Base-by-base conservation (phyloP, 2,113 vertebrate species). In the Podiceps cristatus region DNA sequence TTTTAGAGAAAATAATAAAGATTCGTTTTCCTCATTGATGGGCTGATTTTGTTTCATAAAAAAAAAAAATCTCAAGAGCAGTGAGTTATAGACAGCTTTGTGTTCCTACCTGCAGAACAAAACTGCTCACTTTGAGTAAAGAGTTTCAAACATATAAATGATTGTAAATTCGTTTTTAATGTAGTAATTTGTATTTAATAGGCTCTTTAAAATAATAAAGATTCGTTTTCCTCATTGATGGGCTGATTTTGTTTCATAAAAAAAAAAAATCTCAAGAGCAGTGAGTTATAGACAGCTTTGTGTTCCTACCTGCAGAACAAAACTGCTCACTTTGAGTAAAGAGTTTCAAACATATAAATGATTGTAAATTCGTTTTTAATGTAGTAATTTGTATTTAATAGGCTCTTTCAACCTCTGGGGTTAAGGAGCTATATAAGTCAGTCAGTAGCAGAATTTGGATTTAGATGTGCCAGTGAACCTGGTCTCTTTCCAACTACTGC, bases 1-100 rank as follows among this genome's bases (percentile, higher is more conserved):
- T 95, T 88, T 91, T 89, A 97, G 95, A 96, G 68, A 90, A 96
- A 92, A 67, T 75, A 95, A 91, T 92, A 93, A 98, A 97, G 91
- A 78, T 60, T 88, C 9, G 2, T 96, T 97, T 98, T 97, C 91
- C 76, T 95, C 71, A 42, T 13, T 55, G 63, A 92, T 63, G 85
- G 77, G 73, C 94, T 96, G 89, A 9, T 68, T 98, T 94, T 97
- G 69, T 98, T 98, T 98, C 55, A 31, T 96, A 35, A 68, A 58
- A 50, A 92, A 75, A 37, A 35, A 55, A 28, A 14, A 28, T 5
- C n/a, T 88, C 2, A 0, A 73, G 72, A 85, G 23, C 53, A 89
- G 50, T 59, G 50, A 63, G 37, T 71, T 92, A 11, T 0, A 42
- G 84, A 59, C 24, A 28, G 40, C 24, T 31, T 50, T 53, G 4